Evolutionary conservation across 2,797 vertebrate species (phyloP).

Genomic region (Tachyglossus aculeatus): DNA sequence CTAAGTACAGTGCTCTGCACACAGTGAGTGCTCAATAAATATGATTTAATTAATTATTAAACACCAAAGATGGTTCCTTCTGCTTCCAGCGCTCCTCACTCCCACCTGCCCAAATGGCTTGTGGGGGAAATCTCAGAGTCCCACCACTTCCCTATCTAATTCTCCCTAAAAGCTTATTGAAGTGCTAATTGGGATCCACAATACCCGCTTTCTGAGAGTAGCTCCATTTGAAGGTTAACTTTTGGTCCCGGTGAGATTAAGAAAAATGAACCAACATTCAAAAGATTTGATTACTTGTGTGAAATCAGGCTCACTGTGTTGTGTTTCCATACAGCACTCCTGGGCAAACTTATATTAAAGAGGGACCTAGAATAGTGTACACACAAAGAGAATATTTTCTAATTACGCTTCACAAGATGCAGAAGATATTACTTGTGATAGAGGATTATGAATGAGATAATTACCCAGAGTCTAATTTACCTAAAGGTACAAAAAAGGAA

Average conservation of each 20-base stretch:
- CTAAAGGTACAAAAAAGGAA: conserved; percentile 61
- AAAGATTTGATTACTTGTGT: conserved; percentile 81
- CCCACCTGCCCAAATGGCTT: no score
- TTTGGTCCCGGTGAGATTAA: conserved; percentile 80
- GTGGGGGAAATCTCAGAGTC: conserved; percentile 67
- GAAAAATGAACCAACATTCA: conserved; percentile 81
- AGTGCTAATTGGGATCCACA: conserved; percentile 82
- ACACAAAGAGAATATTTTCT: conserved; percentile 70
- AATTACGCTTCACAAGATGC: conserved; percentile 70
- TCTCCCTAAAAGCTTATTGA: conserved; percentile 76
- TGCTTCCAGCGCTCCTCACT: no score
- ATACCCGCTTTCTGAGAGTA: conserved; percentile 73
- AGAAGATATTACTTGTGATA: conserved; percentile 65
- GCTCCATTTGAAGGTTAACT: conserved; percentile 79
- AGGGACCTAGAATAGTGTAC: conserved; percentile 63
- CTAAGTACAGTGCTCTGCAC: no score
- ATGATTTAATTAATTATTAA: no score
- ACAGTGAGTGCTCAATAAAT: no score
- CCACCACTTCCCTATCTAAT: conserved; percentile 78
- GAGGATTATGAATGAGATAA: conserved; percentile 74
- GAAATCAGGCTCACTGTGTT: conserved; percentile 76
- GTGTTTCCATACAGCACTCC: conserved; percentile 70
- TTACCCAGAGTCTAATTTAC: conserved; percentile 61
- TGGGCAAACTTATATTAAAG: conserved; percentile 76
- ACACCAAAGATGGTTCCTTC: no score